Evolutionary conservation across 2,113 vertebrate genomes (phyloP).

Genomic region (Gracilinanus agilis): DNA sequence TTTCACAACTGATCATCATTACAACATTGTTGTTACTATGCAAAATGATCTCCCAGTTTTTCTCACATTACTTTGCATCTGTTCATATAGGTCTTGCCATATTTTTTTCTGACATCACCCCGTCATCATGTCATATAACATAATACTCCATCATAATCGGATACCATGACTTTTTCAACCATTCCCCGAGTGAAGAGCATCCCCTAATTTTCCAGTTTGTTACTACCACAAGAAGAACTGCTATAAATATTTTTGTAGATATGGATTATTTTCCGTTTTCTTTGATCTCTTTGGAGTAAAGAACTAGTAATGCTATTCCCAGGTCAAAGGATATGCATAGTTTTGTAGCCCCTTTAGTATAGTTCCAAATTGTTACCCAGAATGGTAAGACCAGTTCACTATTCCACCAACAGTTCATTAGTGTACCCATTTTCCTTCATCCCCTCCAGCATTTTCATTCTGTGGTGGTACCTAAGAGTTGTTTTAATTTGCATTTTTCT

Average conservation of each 20-base stretch:
- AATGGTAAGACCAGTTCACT: background rate
- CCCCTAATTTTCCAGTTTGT: background rate
- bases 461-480: background rate
- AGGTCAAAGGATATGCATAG: background rate
- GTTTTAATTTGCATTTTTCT: background rate
- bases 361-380: background rate
- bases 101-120: background rate
- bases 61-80: background rate
- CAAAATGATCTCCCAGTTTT: background rate
- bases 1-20: background rate
- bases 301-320: background rate
- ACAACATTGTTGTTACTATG: background rate
- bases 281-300: background rate
- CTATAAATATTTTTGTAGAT: background rate
- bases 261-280: background rate
- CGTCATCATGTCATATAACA: background rate
- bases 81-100: background rate
- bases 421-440: background rate
- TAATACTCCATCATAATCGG: background rate
- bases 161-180: background rate
- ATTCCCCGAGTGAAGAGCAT: background rate
- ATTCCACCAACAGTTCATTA: background rate
- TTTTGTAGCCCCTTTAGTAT: background rate
- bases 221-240: background rate
- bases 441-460: background rate